Conservation (phyloP, 2,113 vertebrate species). For the Vulpes vulpes region DNA sequence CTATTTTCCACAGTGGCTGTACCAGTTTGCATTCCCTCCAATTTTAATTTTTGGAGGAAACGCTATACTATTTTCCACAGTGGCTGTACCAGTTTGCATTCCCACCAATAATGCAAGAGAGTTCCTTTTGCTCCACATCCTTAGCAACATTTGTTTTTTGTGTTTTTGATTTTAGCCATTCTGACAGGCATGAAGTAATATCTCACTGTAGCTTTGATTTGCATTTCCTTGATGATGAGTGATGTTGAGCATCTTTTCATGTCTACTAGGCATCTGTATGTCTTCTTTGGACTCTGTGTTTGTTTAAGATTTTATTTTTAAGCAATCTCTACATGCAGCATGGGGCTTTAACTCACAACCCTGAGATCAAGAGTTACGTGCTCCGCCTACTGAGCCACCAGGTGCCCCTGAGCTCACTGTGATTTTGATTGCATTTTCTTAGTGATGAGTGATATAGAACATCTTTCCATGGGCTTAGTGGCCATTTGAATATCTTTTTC, state of each 20-base stretch:
- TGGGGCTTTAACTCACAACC: neutral
- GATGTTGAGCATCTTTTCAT: neutral
- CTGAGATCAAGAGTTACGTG: neutral
- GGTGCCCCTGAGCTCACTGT: neutral
- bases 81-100: neutral
- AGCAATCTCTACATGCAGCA: neutral
- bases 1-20: neutral
- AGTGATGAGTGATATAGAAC: neutral
- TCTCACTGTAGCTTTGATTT: neutral
- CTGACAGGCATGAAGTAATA: neutral
- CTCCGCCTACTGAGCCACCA: neutral
- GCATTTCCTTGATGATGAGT: neutral
- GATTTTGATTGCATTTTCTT: neutral
- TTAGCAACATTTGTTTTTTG: neutral
- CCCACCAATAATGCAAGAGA: neutral
- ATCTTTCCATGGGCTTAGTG: neutral
- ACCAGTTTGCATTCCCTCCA: neutral
- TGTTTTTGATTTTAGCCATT: neutral
- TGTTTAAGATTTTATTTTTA: neutral
- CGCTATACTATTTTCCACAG: neutral
- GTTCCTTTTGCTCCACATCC: neutral
- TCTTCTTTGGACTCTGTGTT: neutral
- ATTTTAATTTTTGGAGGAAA: neutral
- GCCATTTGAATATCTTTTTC: neutral
- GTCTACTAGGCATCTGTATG: neutral